Conservation (phyloP, 2,113 vertebrate genomes). For the Tachysurus fulvidraco region DNA sequence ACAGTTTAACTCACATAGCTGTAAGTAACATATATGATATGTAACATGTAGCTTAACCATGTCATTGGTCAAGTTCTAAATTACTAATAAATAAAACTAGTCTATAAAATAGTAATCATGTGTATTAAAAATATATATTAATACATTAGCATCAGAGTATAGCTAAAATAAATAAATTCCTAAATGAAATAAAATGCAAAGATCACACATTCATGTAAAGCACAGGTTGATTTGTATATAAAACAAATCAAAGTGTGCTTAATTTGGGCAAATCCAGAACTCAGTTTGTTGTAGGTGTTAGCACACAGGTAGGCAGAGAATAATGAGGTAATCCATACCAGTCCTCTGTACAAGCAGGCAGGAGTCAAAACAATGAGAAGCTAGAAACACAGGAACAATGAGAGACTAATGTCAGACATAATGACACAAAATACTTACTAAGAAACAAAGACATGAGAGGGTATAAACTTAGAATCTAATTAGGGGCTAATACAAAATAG, state of each 20-base stretch:
- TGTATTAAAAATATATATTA: background rate
- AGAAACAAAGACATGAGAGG: background rate
- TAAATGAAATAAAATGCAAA: background rate
- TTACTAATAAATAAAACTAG: too few species aligned
- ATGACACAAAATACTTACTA: background rate
- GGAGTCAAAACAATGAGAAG: constrained; percentile 4
- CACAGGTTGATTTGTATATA: background rate
- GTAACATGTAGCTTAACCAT: background rate
- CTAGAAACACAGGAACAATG: background rate
- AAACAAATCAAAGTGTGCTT: background rate
- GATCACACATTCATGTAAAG: background rate
- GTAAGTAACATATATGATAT: background rate
- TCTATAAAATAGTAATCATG: background rate
- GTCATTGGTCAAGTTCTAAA: background rate
- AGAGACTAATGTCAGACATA: background rate
- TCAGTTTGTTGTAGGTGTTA: background rate
- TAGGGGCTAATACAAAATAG: background rate
- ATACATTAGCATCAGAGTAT: background rate
- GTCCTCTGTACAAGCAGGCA: background rate
- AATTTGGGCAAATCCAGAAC: background rate
- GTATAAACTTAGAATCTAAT: background rate
- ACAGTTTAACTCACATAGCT: too few species aligned
- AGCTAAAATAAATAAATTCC: background rate
- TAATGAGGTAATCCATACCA: background rate
- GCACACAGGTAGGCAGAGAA: background rate